Conservation (phyloP, 2,113 vertebrate species). For the Ammodytes dubius region DNA sequence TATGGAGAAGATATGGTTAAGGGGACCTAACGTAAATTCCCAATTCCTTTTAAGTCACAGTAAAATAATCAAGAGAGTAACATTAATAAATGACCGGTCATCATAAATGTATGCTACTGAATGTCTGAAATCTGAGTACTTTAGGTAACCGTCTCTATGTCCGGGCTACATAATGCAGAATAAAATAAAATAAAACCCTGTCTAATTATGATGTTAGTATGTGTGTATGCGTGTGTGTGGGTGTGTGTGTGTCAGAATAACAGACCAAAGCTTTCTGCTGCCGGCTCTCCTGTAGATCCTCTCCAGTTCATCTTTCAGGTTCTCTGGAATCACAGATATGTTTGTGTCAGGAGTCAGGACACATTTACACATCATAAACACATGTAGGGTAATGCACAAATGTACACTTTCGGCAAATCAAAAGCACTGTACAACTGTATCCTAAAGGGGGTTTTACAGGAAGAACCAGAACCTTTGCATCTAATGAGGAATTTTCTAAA, state of each 20-base stretch:
- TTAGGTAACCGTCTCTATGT: neutral
- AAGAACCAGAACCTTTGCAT: neutral
- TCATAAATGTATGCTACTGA: neutral
- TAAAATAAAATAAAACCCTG: neutral
- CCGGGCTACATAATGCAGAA: neutral
- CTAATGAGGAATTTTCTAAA: neutral
- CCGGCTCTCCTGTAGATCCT: constrained; percentile 96
- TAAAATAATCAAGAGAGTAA: neutral
- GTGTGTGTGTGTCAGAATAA: constrained; percentile 62
- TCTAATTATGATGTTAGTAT: too few relatives aligned
- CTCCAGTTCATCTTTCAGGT: constrained; percentile 92
- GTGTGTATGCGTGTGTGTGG: neutral
- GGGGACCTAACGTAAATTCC: neutral
- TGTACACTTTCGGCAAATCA: neutral
- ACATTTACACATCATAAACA: neutral
- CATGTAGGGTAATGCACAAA: neutral
- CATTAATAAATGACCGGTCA: neutral
- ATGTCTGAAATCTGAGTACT: neutral
- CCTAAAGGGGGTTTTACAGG: neutral
- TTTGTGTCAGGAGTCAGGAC: neutral
- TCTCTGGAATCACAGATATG: constrained; percentile 82
- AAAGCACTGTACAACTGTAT: neutral
- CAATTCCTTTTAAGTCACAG: neutral
- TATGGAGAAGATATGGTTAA: neutral
- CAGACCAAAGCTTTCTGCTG: constrained; percentile 97